Evolutionary conservation across 2,888 invertebrate genomes (phyloP).

Genomic region (Cheilosia grossa): DNA sequence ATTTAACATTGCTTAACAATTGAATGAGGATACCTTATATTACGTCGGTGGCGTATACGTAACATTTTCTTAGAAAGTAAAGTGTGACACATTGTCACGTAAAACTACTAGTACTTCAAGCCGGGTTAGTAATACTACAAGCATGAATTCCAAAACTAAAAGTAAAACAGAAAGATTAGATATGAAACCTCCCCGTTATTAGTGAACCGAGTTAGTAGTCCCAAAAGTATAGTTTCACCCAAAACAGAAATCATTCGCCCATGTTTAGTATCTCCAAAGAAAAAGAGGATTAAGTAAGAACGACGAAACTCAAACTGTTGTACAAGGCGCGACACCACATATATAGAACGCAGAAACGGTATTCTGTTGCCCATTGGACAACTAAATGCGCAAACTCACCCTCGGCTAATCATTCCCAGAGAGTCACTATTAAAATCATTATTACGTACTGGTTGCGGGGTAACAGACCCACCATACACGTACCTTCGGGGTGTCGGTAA

Average conservation of each 20-base stretch:
- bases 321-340: slow-evolving; percentile 48
- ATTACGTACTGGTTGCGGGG: slow-evolving; percentile 85
- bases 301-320: slow-evolving; percentile 31
- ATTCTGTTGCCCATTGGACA: slow-evolving; percentile 13
- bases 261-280: slow-evolving; percentile 24
- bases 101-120: background rate
- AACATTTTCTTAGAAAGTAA: slow-evolving; percentile 6
- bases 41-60: slow-evolving; percentile 32
- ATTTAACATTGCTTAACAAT: no score
- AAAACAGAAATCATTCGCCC: background rate
- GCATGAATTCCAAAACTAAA: slow-evolving; percentile 2
- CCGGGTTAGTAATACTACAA: slow-evolving; percentile 21
- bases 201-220: slow-evolving; percentile 8
- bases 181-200: background rate
- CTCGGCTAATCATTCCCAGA: slow-evolving; percentile 80
- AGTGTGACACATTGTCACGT: background rate
- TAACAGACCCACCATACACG: slow-evolving; percentile 85
- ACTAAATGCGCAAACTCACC: slow-evolving; percentile 78
- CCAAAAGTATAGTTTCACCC: background rate
- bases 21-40: no score
- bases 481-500: slow-evolving; percentile 81
- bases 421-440: slow-evolving; percentile 77
- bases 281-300: background rate
- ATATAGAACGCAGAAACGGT: slow-evolving; percentile 35
- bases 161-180: background rate